phyloP scores from a whole-genome alignment of 2,113 vertebrate species.

The Malurus cyaneus region DNA sequence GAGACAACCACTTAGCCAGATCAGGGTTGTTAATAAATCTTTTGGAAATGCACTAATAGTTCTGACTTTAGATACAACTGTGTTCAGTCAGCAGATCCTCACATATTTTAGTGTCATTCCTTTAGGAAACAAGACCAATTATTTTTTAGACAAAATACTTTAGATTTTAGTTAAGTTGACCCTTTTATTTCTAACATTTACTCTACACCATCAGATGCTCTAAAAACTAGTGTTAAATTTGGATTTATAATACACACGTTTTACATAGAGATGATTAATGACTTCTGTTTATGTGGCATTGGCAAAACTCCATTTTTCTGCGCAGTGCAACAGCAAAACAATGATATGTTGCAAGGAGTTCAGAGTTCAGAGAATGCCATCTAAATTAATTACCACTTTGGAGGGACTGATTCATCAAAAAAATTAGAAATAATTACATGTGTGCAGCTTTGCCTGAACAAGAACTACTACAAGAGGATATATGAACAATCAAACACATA shows the following conservation, averaged over 20 bases:
- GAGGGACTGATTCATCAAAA: conserved; percentile 67
- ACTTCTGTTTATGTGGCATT: background rate
- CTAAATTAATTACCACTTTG: conserved; percentile 73
- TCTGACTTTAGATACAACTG: background rate
- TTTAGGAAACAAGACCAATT: background rate
- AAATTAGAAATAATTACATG: conserved; percentile 65
- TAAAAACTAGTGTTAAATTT: background rate
- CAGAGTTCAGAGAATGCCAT: conserved; percentile 65
- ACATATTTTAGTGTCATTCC: background rate
- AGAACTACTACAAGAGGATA: conserved; percentile 29
- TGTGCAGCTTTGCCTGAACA: conserved; percentile 59
- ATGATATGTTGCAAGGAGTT: conserved; percentile 47
- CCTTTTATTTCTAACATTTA: background rate
- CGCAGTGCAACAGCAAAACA: conserved; percentile 38
- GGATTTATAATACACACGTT: background rate
- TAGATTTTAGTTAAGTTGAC: background rate
- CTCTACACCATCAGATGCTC: background rate
- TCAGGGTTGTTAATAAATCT: background rate
- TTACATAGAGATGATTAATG: background rate
- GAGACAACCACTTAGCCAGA: background rate
- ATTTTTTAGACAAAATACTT: background rate
- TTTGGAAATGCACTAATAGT: background rate
- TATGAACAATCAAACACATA: background rate
- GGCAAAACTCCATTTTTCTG: conserved; percentile 41
- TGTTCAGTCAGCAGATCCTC: background rate